phyloP scores from a whole-genome alignment of 2,888 invertebrate genomes.

The Phalera bucephala region DNA sequence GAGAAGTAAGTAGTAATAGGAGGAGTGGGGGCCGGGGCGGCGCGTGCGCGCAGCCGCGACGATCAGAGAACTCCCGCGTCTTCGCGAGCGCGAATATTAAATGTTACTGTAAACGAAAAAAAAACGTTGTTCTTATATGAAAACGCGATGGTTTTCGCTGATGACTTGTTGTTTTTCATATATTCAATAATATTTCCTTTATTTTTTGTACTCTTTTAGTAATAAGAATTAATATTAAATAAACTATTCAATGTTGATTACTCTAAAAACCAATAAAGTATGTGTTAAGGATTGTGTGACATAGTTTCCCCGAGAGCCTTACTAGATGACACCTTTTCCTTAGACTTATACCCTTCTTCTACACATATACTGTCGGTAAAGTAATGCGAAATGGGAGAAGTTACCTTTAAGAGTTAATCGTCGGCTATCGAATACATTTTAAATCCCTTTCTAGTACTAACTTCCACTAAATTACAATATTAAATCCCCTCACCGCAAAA shows the following conservation, averaged over 20 bases:
- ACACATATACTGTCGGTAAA: conserved; percentile 40
- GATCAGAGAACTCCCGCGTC: conserved; percentile 16
- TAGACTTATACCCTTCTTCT: conserved; percentile 62
- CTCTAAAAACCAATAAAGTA: conserved; percentile 78
- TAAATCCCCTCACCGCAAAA: conserved; percentile 26
- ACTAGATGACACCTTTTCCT: conserved; percentile 78
- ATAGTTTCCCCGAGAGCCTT: conserved; percentile 81
- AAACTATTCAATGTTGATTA: conserved; percentile 83
- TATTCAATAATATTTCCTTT: conserved; percentile 83
- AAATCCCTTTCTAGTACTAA: conserved; percentile 48
- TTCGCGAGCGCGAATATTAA: conserved; percentile 69
- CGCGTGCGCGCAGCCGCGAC: conserved; percentile 8
- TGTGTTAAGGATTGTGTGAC: conserved; percentile 75
- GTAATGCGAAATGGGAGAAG: conserved; percentile 7
- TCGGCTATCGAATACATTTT: conserved; percentile 49
- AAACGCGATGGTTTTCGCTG: conserved; percentile 74
- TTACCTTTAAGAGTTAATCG: conserved; percentile 30
- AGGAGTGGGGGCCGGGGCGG: conserved; percentile 15
- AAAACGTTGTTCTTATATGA: conserved; percentile 81
- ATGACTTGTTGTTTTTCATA: conserved; percentile 82
- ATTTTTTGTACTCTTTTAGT: conserved; percentile 83
- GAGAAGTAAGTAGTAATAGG: conserved; percentile 50
- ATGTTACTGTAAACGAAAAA: conserved; percentile 79
- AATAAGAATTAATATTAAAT: conserved; percentile 79
- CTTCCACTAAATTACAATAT: conserved; percentile 46